Evolutionary conservation across 2,797 vertebrate genomes (phyloP).

Genomic region (Thamnophis elegans): DNA sequence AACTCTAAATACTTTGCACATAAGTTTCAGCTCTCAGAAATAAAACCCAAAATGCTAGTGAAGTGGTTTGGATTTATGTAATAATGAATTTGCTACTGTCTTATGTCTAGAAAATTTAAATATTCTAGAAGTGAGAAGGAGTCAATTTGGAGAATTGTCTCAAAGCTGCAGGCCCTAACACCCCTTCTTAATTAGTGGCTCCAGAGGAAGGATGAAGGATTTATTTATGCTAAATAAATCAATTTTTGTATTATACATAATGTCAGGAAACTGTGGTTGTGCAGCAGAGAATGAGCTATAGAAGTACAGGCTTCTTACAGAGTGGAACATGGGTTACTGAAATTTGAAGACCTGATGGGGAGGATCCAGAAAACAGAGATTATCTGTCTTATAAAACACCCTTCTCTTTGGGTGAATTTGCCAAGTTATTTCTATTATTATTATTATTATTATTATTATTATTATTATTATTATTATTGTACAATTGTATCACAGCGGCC

Average conservation of each 20-base stretch:
- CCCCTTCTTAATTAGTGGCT: neutral
- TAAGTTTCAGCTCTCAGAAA: neutral
- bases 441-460: too few species aligned
- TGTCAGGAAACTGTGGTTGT: neutral
- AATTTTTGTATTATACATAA: neutral
- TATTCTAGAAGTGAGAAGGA: neutral
- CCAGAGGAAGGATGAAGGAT: neutral
- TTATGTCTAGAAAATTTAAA: neutral
- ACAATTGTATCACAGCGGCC: too few species aligned
- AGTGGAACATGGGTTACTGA: neutral
- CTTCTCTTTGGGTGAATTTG: neutral
- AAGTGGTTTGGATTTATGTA: neutral
- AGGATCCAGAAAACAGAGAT: neutral
- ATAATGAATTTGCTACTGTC: neutral
- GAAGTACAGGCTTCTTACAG: neutral
- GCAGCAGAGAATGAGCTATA: neutral
- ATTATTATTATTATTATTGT: too few species aligned
- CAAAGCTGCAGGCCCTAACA: neutral
- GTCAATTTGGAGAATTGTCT: neutral
- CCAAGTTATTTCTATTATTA: accelerated
- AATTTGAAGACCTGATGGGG: neutral
- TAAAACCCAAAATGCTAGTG: neutral
- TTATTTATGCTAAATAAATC: neutral
- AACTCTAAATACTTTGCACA: neutral
- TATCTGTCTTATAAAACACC: neutral